These are phyloP conservation scores for Rhinogobius similis DNA, from an alignment of 2,113 vertebrate species.

Conservation along the genomic window DNA sequence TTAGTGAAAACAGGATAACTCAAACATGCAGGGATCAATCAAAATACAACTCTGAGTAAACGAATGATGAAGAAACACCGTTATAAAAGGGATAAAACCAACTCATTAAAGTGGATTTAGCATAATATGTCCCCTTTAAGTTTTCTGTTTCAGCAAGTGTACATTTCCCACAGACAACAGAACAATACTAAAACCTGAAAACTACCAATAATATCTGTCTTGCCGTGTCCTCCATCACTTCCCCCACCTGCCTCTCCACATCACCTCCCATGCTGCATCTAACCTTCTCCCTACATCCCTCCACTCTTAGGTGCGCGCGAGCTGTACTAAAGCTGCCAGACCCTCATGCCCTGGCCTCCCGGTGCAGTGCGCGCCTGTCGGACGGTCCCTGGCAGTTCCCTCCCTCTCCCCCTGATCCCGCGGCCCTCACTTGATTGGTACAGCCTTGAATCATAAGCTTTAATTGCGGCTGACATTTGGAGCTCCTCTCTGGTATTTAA, in stretches of 20 bases:
- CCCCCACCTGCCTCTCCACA: background rate
- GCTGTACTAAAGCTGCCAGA: slow-evolving; percentile 67
- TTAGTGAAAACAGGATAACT: too few species aligned
- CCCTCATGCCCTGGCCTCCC: slow-evolving; percentile 57
- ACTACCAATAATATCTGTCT: too few species aligned
- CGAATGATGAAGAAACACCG: too few species aligned
- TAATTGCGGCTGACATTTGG: slow-evolving; percentile 87
- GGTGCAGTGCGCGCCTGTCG: slow-evolving; percentile 48
- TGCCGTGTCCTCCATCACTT: too few species aligned
- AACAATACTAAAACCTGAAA: background rate
- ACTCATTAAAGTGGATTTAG: too few species aligned
- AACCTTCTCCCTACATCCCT: slow-evolving; percentile 47
- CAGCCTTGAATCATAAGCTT: slow-evolving; percentile 82
- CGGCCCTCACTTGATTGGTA: slow-evolving; percentile 81
- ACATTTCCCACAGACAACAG: too few species aligned
- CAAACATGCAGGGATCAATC: too few species aligned
- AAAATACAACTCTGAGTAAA: too few species aligned
- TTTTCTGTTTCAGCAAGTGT: too few species aligned
- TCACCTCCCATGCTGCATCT: slow-evolving; percentile 12
- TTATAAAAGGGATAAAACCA: too few species aligned
- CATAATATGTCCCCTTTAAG: too few species aligned
- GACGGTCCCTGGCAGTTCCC: slow-evolving; percentile 53
- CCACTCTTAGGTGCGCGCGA: slow-evolving; percentile 50
- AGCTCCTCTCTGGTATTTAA: slow-evolving; percentile 84
- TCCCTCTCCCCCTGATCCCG: slow-evolving; percentile 68